Evolutionary conservation across 2,113 vertebrate species (phyloP).

Genomic region (Catagonus wagneri): DNA sequence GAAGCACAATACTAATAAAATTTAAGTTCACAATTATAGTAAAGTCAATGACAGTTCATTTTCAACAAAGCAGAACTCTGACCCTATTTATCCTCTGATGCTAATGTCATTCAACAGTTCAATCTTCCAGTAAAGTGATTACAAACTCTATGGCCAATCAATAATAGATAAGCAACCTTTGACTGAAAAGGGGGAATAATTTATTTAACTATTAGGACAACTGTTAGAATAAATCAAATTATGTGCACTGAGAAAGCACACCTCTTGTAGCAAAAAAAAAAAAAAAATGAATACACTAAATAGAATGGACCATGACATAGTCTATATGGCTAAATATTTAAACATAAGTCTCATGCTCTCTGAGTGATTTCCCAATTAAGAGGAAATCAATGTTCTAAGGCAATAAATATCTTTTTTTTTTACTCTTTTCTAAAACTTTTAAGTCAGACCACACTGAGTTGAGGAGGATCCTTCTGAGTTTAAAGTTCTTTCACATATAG

Average conservation of each 20-base stretch:
- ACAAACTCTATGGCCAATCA: not conserved
- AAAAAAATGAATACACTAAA: not conserved
- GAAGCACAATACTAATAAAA: not conserved
- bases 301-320: not conserved
- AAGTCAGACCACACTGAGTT: not conserved
- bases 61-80: conserved; percentile 9
- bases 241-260: not conserved
- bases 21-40: conserved; percentile 16
- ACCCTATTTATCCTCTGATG: not conserved
- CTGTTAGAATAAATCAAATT: conserved; percentile 1
- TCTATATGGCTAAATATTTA: not conserved
- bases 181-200: not conserved
- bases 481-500: conserved; percentile 11
- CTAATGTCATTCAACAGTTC: not conserved
- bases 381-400: conserved; percentile 24
- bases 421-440: not conserved
- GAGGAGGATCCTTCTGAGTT: not conserved
- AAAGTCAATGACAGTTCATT: not conserved
- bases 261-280: not conserved
- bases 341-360: not conserved
- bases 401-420: not conserved
- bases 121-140: conserved; percentile 36
- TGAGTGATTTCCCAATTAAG: not conserved
- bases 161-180: conserved; percentile 28
- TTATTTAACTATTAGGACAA: conserved; percentile 28